Evolutionary conservation across 2,797 vertebrate genomes (phyloP).

Genomic region (Acanthis flammea): DNA sequence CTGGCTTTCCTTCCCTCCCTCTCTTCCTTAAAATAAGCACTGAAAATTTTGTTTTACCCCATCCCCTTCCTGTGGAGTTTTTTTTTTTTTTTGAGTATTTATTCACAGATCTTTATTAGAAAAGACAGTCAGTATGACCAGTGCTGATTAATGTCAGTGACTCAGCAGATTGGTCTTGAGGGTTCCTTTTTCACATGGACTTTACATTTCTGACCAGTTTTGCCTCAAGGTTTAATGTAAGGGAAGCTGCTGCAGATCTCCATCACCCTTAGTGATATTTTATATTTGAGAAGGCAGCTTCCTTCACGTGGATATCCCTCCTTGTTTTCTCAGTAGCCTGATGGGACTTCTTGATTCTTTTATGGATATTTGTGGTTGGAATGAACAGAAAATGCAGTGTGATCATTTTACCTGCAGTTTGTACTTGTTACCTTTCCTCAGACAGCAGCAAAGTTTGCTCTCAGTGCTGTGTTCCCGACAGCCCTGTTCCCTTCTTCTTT

Average conservation of each 20-base stretch:
- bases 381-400: background rate
- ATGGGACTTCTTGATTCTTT: background rate
- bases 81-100: background rate
- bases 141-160: background rate
- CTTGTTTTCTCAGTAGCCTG: background rate
- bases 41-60: background rate
- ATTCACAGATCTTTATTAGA: background rate
- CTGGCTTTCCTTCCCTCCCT: background rate
- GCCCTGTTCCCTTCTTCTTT: background rate
- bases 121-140: accelerated
- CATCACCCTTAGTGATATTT: background rate
- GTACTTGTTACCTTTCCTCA: accelerated
- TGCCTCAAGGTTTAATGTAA: background rate
- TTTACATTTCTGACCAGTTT: background rate
- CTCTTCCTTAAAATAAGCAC: background rate
- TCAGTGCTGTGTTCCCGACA: background rate
- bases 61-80: background rate
- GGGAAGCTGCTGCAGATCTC: background rate
- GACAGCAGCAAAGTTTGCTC: background rate
- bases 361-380: background rate
- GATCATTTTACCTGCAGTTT: background rate
- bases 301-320: background rate
- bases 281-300: accelerated
- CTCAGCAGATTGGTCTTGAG: background rate
- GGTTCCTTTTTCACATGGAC: background rate